These are phyloP conservation scores for Epiperipatus broadwayi DNA, from an alignment of 2,888 invertebrate species.

Conservation along the genomic window DNA sequence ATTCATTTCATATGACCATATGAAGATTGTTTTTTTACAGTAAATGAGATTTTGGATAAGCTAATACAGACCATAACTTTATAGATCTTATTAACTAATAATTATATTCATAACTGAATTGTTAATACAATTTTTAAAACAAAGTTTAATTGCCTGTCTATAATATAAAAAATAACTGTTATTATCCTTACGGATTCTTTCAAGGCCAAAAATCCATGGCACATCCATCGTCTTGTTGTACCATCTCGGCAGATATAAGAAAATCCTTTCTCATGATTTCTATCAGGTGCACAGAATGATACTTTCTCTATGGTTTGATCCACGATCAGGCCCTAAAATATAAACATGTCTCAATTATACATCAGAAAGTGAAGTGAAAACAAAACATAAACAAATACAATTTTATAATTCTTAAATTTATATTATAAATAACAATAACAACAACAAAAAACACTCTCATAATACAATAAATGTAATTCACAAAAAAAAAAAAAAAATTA, in stretches of 20 bases:
- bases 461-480: slow-evolving; percentile 1
- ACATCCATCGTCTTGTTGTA: slow-evolving; percentile 97
- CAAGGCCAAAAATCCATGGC: slow-evolving; percentile 90
- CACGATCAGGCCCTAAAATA: slow-evolving; percentile 62
- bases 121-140: no score
- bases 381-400: slow-evolving; percentile 14
- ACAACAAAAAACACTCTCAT: neutral
- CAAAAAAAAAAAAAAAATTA: neutral
- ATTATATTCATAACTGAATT: no score
- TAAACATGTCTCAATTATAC: no score
- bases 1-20: no score
- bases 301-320: slow-evolving; percentile 99
- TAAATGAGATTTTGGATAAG: no score
- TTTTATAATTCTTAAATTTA: neutral
- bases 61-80: no score
- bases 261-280: slow-evolving; percentile 91
- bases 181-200: slow-evolving; percentile 56
- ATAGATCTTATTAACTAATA: no score
- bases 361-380: slow-evolving; percentile 1
- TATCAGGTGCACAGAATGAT: slow-evolving; percentile 98
- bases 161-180: no score
- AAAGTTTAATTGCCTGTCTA: no score
- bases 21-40: no score
- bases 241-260: slow-evolving; percentile 98
- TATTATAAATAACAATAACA: neutral